phyloP scores from a whole-genome alignment of 2,888 invertebrate species.

The Orchesellides sinensis region DNA sequence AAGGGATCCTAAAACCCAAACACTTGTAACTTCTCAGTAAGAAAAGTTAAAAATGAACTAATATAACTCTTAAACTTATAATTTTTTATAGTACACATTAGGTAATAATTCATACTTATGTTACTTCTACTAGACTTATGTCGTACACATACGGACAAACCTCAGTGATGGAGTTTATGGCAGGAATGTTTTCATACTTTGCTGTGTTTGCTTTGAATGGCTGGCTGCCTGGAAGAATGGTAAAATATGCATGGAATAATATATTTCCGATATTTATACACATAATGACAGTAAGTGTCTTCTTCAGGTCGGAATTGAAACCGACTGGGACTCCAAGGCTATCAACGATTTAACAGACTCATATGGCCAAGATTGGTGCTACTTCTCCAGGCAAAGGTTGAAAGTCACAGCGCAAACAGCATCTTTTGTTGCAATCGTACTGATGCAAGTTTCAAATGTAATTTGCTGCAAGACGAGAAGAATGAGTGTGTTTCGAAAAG shows the following conservation, averaged over 20 bases:
- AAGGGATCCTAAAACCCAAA: conserved; percentile 82
- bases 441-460: conserved; percentile 73
- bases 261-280: too few species aligned
- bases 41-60: neutral
- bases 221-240: conserved; percentile 66
- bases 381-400: conserved; percentile 54
- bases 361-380: conserved; percentile 73
- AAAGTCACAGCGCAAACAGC: conserved; percentile 71
- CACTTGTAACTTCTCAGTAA: conserved; percentile 80
- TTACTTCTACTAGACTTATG: conserved; percentile 68
- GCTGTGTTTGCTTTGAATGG: conserved; percentile 70
- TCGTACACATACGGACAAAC: conserved; percentile 74
- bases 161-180: conserved; percentile 70
- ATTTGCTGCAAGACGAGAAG: conserved; percentile 74
- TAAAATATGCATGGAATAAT: too few species aligned
- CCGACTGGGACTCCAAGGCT: conserved; percentile 68
- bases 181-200: conserved; percentile 77
- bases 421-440: conserved; percentile 72
- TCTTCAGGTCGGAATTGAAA: conserved; percentile 72
- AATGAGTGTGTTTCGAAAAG: conserved; percentile 72
- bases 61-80: neutral
- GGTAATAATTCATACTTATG: neutral
- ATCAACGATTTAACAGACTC: conserved; percentile 72
- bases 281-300: too few species aligned
- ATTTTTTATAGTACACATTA: conserved; percentile 7